These are phyloP conservation scores for Papilio xuthus DNA, from an alignment of 1,140 invertebrate species.

Conservation along the genomic window DNA sequence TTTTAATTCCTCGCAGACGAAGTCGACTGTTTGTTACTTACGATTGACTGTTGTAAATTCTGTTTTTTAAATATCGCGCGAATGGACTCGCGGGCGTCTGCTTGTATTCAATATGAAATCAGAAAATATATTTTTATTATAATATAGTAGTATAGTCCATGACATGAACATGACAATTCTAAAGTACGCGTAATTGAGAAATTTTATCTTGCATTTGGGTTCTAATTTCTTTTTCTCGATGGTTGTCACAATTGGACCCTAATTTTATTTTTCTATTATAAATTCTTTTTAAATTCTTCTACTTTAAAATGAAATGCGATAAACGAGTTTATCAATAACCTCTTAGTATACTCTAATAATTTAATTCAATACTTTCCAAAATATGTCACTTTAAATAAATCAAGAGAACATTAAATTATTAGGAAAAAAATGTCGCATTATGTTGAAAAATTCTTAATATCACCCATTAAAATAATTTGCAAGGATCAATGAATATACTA, in stretches of 20 bases:
- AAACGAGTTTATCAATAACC: neutral
- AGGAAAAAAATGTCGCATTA: neutral
- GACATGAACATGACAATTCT: no score
- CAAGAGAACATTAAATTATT: neutral
- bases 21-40: no score
- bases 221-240: no score
- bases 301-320: neutral
- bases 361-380: neutral
- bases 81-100: no score
- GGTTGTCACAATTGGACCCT: no score
- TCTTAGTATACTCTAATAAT: neutral
- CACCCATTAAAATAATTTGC: neutral
- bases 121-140: no score
- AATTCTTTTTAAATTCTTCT: neutral
- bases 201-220: neutral
- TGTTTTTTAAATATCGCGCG: no score
- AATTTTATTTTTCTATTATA: neutral
- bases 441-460: neutral
- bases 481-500: neutral
- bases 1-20: no score
- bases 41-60: no score
- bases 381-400: neutral
- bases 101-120: no score
- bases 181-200: neutral
- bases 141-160: no score